Percentiles rank a stretch among this genome's conserved stretches.
Evolutionary conservation across 2,113 vertebrate genomes (phyloP).

Genomic region (Apus apus): DNA sequence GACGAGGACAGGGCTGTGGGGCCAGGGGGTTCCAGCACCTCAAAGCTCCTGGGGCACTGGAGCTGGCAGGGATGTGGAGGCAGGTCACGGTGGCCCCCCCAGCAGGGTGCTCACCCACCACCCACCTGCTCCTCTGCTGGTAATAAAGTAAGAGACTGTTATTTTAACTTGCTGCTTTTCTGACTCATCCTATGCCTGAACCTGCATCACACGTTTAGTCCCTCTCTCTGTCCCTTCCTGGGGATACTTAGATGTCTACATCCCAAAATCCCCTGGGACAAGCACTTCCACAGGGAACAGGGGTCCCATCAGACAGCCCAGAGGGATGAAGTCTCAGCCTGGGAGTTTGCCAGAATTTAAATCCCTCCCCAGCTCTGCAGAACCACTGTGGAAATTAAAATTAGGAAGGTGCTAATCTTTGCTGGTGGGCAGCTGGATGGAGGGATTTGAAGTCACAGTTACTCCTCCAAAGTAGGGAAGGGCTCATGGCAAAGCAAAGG

Average conservation of each 20-base stretch:
- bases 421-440: rapidly evolving
- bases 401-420: neutral
- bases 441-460: neutral
- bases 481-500: neutral
- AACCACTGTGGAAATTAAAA: neutral
- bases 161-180: constrained; percentile 20
- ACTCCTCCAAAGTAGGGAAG: rapidly evolving
- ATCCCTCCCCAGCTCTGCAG: neutral
- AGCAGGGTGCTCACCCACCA: rapidly evolving
- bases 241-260: neutral
- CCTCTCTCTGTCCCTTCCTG: neutral
- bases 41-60: neutral
- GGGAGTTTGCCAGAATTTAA: neutral
- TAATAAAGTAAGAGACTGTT: constrained; percentile 54
- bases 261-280: neutral
- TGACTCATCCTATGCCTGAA: neutral
- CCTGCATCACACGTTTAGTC: rapidly evolving
- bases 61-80: neutral
- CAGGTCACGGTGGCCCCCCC: neutral
- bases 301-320: rapidly evolving
- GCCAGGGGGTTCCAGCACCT: neutral
- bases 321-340: neutral
- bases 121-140: neutral
- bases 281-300: neutral
- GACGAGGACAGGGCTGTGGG: neutral